phyloP scores from a whole-genome alignment of 1,140 invertebrate genomes.

The Pseudomyrmex dendroicus region DNA sequence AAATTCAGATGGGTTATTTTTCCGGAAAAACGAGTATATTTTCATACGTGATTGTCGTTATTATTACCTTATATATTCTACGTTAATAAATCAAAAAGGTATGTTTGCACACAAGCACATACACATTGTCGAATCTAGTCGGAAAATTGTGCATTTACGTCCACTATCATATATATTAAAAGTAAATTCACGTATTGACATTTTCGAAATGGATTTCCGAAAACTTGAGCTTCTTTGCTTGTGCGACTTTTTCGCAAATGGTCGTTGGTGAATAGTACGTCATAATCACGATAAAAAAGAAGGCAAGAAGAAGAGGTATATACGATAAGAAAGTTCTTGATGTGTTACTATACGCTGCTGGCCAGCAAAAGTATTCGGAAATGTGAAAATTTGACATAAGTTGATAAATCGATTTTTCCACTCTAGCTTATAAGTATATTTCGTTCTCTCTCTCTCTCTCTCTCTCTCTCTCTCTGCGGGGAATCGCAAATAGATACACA shows the following conservation, averaged over 20 bases:
- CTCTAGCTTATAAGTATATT: conserved; percentile 14
- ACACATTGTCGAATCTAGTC: not conserved
- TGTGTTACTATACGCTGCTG: conserved; percentile 2
- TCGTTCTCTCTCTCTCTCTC: not conserved
- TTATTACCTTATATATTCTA: not conserved
- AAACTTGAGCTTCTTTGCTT: conserved; percentile 29
- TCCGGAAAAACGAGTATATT: not conserved
- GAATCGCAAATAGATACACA: not conserved
- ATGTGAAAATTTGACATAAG: conserved; percentile 24
- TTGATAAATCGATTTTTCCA: conserved; percentile 52
- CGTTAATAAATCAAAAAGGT: conserved; percentile 14
- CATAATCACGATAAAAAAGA: conserved; percentile 20
- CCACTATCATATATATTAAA: conserved; percentile 7
- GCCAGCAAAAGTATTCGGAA: conserved; percentile 18
- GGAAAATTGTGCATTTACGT: conserved; percentile 18
- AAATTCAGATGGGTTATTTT: not conserved
- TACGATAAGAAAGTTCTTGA: conserved; percentile 1
- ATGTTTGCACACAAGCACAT: not conserved
- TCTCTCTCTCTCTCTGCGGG: not conserved
- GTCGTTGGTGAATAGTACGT: conserved; percentile 12
- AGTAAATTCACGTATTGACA: conserved; percentile 26
- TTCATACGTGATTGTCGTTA: not conserved
- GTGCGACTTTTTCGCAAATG: conserved; percentile 3
- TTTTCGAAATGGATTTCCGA: conserved; percentile 29
- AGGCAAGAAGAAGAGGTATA: not conserved